Evolutionary conservation across 2,888 invertebrate genomes (phyloP).

Genomic region (Autographa pulchrina): DNA sequence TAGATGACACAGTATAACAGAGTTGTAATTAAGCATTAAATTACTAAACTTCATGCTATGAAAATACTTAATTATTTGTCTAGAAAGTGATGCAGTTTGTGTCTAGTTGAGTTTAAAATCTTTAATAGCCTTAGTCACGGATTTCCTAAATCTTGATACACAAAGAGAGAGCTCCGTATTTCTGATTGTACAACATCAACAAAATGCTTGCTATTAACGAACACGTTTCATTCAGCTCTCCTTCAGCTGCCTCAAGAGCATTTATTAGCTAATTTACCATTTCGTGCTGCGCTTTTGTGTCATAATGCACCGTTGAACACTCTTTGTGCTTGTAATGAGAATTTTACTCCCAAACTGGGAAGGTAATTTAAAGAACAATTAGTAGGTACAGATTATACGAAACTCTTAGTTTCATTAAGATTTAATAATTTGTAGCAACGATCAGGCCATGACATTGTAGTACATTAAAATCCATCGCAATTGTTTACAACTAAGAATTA

Average conservation of each 20-base stretch:
- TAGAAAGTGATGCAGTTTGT: too few species aligned
- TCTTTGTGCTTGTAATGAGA: conserved; percentile 46
- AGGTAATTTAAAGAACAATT: conserved; percentile 30
- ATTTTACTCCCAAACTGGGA: conserved; percentile 33
- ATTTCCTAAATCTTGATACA: background rate
- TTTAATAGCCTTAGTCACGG: background rate
- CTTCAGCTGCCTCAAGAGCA: conserved; percentile 14
- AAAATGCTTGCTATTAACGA: background rate
- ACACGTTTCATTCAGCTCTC: conserved; percentile 10
- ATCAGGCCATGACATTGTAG: background rate
- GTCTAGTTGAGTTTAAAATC: too few species aligned
- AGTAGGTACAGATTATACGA: background rate
- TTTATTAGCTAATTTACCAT: conserved; percentile 32
- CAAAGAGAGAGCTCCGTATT: background rate
- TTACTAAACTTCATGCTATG: too few species aligned
- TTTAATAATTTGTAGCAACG: conserved; percentile 21
- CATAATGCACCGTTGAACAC: conserved; percentile 34
- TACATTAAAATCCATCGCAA: background rate
- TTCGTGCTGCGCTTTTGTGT: conserved; percentile 34
- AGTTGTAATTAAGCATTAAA: too few species aligned
- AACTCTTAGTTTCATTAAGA: conserved; percentile 11
- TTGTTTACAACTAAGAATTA: background rate
- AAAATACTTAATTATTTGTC: too few species aligned
- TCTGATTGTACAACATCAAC: background rate
- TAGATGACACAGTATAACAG: too few species aligned